A percentile compares a stretch with the other conserved stretches of the same genome.
Conservation (phyloP, 1,140 invertebrate species). For the Sitophilus oryzae region DNA sequence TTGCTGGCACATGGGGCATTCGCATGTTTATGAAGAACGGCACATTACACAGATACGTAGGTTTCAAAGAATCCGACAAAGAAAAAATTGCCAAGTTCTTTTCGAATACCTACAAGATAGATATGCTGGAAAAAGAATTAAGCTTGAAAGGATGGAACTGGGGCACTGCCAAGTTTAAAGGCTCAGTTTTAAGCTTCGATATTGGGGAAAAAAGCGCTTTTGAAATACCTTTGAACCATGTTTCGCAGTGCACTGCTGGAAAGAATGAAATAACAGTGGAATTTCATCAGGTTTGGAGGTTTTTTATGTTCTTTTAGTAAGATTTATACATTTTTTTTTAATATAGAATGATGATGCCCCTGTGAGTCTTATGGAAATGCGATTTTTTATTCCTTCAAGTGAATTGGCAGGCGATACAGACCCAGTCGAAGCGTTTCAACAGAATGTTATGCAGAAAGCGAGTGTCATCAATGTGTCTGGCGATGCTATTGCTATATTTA, state of each 20-base stretch:
- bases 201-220: conserved; percentile 86
- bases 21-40: conserved; percentile 89
- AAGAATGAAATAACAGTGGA: conserved; percentile 99
- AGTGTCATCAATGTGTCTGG: conserved; percentile 96
- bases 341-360: conserved; percentile 93
- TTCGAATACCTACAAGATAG: conserved; percentile 73
- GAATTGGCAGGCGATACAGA: conserved; percentile 80
- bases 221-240: conserved; percentile 93
- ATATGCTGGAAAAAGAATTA: conserved; percentile 86
- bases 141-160: conserved; percentile 99
- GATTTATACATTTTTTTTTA: conserved; percentile 10
- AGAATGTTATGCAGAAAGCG: conserved; percentile 94
- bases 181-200: conserved; percentile 87
- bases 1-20: conserved; percentile 84
- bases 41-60: conserved; percentile 82
- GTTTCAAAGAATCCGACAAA: conserved; percentile 86
- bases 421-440: conserved; percentile 91
- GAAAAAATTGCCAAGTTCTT: conserved; percentile 85
- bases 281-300: conserved; percentile 76
- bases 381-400: conserved; percentile 92
- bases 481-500: conserved; percentile 95
- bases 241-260: conserved; percentile 92
- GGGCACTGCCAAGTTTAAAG: conserved; percentile 92
- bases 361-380: conserved; percentile 93
- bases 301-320: background rate